phyloP scores from a whole-genome alignment of 1,140 invertebrate genomes.

The Aphelenchoides fujianensis region DNA sequence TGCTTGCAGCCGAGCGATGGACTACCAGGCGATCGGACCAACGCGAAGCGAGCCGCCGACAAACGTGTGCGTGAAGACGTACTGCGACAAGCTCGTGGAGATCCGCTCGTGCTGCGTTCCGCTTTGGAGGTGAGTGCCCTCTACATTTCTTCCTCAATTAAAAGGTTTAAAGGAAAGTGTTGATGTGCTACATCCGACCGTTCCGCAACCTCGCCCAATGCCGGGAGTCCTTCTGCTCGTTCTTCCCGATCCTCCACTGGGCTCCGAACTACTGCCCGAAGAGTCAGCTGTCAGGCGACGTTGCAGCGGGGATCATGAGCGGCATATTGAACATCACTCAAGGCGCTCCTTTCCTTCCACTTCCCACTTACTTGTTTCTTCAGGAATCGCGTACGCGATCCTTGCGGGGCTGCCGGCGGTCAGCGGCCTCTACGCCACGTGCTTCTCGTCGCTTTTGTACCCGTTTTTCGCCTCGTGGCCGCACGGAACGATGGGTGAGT shows the following conservation, averaged over 20 bases:
- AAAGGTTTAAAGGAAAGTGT: neutral
- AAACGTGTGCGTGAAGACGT: slow-evolving; percentile 5
- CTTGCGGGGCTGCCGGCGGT: slow-evolving; percentile 12
- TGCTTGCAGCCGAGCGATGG: neutral
- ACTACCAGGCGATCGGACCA: neutral
- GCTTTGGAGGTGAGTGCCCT: neutral
- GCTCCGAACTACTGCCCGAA: slow-evolving; percentile 29
- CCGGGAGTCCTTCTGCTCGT: neutral
- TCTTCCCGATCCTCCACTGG: slow-evolving; percentile 37
- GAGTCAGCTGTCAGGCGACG: slow-evolving; percentile 24
- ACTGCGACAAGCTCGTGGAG: neutral
- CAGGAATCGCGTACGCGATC: slow-evolving; percentile 14
- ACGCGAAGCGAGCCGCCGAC: neutral
- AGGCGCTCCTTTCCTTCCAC: no score
- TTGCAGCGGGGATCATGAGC: slow-evolving; percentile 35
- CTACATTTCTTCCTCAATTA: neutral
- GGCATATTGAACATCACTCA: slow-evolving; percentile 25
- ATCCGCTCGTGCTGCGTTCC: slow-evolving; percentile 7
- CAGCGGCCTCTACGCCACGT: slow-evolving; percentile 1
- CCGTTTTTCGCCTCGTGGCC: slow-evolving; percentile 20
- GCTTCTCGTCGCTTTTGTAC: slow-evolving; percentile 6
- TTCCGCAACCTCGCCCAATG: neutral
- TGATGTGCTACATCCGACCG: neutral
- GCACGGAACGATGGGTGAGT: slow-evolving; percentile 19
- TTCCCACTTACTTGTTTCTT: no score